These are phyloP conservation scores for Agelas oroides DNA, from an alignment of 37 sponge, comb jelly and placozoan species.

Conservation along the genomic window DNA sequence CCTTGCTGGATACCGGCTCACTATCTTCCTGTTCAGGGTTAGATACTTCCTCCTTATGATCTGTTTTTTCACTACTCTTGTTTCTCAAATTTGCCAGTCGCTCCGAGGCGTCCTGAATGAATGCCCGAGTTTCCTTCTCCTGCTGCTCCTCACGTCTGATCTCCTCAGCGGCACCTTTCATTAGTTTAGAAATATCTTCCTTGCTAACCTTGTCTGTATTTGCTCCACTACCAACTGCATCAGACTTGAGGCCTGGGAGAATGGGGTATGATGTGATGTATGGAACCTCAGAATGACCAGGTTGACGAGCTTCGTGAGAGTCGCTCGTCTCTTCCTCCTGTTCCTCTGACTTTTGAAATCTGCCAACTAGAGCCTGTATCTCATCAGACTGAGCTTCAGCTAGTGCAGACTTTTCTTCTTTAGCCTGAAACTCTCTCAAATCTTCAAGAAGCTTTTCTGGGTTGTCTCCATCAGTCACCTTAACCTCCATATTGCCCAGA, in stretches of 20 bases:
- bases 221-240: not conserved
- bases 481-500: conserved; percentile 36
- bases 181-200: not conserved
- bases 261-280: not conserved
- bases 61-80: not conserved
- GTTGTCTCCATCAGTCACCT: conserved; percentile 13
- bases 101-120: conserved; percentile 12
- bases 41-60: not conserved
- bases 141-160: not conserved
- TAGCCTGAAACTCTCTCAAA: conserved; percentile 26
- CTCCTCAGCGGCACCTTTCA: conserved; percentile 10
- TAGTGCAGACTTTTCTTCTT: conserved; percentile 12
- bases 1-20: conserved; percentile 35
- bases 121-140: not conserved
- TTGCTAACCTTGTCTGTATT: not conserved
- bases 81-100: conserved; percentile 21
- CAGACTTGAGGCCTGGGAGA: not conserved
- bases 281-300: not conserved
- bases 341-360: conserved; percentile 22
- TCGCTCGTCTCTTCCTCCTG: conserved; percentile 20
- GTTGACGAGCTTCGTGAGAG: not conserved
- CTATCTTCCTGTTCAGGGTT: not conserved
- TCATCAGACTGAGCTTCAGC: conserved; percentile 28
- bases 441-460: conserved; percentile 64
- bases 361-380: conserved; percentile 20